These are phyloP conservation scores for Notodonta dromedarius DNA, from an alignment of 2,888 invertebrate genomes.

Conservation along the genomic window DNA sequence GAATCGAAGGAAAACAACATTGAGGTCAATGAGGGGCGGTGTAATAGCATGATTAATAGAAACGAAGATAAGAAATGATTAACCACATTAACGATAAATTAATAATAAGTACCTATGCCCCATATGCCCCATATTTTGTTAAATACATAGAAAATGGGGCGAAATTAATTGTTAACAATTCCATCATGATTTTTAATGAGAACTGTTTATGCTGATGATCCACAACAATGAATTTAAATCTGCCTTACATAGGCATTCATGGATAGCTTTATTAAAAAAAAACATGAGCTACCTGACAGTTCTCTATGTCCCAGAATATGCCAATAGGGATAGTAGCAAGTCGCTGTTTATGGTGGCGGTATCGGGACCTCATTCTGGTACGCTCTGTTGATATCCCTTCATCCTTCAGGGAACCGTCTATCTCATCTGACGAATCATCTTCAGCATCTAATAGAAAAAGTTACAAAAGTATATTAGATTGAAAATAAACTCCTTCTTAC, in stretches of 20 bases:
- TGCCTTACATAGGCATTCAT: no score
- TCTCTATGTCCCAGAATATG: conserved; percentile 97
- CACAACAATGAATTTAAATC: no score
- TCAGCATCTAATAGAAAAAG: conserved; percentile 62
- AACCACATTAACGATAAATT: background rate
- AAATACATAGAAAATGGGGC: no score
- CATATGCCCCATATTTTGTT: no score
- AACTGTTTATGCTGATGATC: no score
- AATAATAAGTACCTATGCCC: no score
- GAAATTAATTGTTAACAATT: no score
- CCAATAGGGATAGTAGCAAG: conserved; percentile 86
- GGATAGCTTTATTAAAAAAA: background rate
- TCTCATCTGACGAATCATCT: conserved; percentile 75
- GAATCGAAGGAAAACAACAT: background rate
- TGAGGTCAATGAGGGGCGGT: conserved; percentile 6
- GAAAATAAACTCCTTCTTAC: no score
- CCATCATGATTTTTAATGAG: no score
- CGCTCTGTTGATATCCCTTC: conserved; percentile 63
- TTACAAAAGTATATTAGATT: background rate
- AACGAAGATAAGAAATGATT: no score
- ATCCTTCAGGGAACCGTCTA: conserved; percentile 55
- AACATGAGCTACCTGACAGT: conserved; percentile 86
- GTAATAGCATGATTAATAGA: background rate
- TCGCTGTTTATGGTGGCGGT: conserved; percentile 69
- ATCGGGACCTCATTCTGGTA: conserved; percentile 68